Evolutionary conservation across 2,888 invertebrate genomes (phyloP), one percentile per base, ranked within the genome.

Genomic region (Orthosia cruda): DNA sequence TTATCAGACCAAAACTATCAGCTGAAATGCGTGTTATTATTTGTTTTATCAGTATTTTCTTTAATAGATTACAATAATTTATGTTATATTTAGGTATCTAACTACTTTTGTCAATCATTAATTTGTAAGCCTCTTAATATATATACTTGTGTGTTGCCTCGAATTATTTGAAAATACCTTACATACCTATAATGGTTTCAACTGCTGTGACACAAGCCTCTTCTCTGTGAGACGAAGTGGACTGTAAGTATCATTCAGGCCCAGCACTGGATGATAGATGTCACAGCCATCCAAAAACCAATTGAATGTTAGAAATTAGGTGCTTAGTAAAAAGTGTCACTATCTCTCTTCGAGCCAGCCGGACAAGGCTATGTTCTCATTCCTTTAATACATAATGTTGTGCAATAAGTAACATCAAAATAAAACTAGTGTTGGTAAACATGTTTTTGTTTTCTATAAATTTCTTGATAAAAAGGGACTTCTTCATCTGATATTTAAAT

Each of bases 1-100:
- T 61, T 78, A 75, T 75, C 76, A 71, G 32, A 71, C 45, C 32
- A 20, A 23, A 52, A 26, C 26, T 5, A 57, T 13, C 16, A 52
- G n/a, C 50, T 32, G 26, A 32, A 47, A 45, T 54, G 11, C 15
- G 3, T 66, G 49, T 49, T 55, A n/a, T 12, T 58, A 54, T 76
- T 75, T 77, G 59, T 68, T 68, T 49, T 50, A 26, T 57, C 57
- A 49, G 32, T 0, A n/a, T 40, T 58, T 71, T 71, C 47, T 47
- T 20, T 47, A 54, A 40, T 50, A 40, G 32, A 72, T 26, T 47
- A n/a, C 32, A 20, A 18, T 52, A 18, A 5, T 5, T 13, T 65
- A 23, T 32, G 0, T 32, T n/a, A 32, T 9, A 9, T 45, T 18
- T 52, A n/a, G 12, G 16, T 20, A 26, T 47, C 23, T 47, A 54